Base-by-base conservation (phyloP, 2,113 vertebrate species). In the Scatophagus argus region DNA sequence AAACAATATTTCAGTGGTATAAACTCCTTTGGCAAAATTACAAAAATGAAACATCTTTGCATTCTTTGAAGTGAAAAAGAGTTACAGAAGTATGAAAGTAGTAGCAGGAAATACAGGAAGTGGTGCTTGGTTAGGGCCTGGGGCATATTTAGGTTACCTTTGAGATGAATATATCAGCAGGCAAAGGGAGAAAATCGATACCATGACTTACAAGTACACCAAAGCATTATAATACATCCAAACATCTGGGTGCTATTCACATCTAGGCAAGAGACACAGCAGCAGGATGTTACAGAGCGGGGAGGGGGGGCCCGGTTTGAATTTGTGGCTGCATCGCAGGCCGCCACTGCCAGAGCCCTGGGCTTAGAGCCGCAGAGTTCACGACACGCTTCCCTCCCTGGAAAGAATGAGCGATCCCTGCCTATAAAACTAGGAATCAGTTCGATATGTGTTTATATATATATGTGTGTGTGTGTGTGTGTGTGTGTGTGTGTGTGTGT, bases 321-420 rank as follows among this genome's bases (percentile, higher is more conserved):
- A 86, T 92, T 88, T 90, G 84, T 51, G 85, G 75, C 83, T 84
- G 62, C 81, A 88, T 91, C 86, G 81, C 65, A 75, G 74, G 60
- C 82, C 41, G 73, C 87, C 82, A 74, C 66, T 83, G 88, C 92
- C 80, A 80, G 82, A 85, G 73, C 76, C 80, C 84, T 72, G 79
- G 84, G 83, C 85, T 89, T 66, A 83, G 79, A 89, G 81, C 83
- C 27, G 72, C 80, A 67, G 83, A 89, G 89, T 89, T 88, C 91
- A 92, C 12, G 79, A 87, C 86, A 89, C 70, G 68, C 86, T 89
- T 91, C 85, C 86, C 86, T 90, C 87, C 77, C 74, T 93, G 93
- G 93, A 95, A 93, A 93, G 87, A 91, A 83, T 92, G 89, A 93
- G 70, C 82, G 88, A 87, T 89, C 81, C 56, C 62, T 84, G 86